Evolutionary conservation across 2,797 vertebrate genomes (phyloP).

Genomic region (Australoheros facetus): DNA sequence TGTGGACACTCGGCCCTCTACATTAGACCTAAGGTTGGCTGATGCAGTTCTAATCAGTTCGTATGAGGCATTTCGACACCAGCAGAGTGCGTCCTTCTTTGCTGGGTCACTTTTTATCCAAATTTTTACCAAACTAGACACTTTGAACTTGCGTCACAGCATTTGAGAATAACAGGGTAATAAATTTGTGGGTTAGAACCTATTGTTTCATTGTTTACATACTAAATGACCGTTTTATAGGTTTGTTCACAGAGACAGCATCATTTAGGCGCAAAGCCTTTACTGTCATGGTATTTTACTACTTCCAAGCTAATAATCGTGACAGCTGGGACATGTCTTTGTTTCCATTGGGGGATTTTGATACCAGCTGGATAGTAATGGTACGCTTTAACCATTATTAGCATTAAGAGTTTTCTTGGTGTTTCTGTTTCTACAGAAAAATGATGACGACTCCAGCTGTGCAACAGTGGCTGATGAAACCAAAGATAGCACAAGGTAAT

Average conservation of each 20-base stretch:
- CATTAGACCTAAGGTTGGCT: constrained; percentile 34
- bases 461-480: neutral
- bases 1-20: constrained; percentile 35
- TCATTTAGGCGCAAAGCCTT: neutral
- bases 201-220: no score
- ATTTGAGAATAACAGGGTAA: neutral
- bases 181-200: neutral
- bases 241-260: neutral
- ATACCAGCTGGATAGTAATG: neutral
- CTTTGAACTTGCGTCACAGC: neutral
- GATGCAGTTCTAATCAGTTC: no score
- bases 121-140: no score
- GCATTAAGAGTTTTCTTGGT: neutral
- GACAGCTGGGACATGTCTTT: neutral
- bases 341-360: neutral
- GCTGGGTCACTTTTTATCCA: neutral
- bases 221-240: no score
- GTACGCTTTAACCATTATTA: neutral
- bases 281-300: no score
- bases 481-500: neutral
- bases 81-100: neutral
- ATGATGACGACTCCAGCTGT: neutral
- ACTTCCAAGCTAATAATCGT: no score
- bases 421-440: neutral
- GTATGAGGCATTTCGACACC: neutral